Conservation (phyloP, 2,797 vertebrate genomes). For the Halcyon badia region DNA sequence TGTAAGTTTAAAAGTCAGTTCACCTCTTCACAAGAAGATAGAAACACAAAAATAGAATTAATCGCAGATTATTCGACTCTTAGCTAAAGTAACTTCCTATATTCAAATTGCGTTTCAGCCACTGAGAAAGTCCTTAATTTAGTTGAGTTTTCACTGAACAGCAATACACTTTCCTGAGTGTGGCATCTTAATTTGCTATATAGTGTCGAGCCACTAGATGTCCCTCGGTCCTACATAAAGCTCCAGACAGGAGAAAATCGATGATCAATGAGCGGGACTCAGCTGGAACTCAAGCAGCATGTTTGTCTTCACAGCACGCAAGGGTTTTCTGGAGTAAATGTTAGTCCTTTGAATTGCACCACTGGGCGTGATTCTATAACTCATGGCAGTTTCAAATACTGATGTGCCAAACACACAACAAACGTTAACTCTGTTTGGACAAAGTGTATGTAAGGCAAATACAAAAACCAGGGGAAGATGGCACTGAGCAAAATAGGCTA, state of each 20-base stretch:
- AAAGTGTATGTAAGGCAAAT: neutral
- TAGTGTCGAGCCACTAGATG: slow-evolving; percentile 44
- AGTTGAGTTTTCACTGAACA: neutral
- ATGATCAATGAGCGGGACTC: neutral
- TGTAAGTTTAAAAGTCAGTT: neutral
- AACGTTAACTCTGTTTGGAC: neutral
- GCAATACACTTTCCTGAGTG: neutral
- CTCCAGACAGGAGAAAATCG: neutral
- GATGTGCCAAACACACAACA: neutral
- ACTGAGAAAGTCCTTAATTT: neutral
- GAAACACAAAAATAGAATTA: neutral
- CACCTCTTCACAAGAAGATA: neutral
- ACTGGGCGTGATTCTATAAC: neutral
- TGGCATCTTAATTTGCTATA: neutral
- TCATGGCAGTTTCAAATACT: neutral
- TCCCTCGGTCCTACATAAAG: slow-evolving; percentile 14
- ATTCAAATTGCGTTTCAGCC: neutral
- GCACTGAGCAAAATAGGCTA: neutral
- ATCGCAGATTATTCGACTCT: neutral
- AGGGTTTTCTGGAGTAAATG: neutral
- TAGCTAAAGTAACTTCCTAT: neutral
- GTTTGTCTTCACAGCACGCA: neutral
- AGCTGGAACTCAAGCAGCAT: neutral
- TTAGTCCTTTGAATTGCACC: neutral
- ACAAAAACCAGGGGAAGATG: neutral